Evolutionary conservation across 2,888 invertebrate species (phyloP), one percentile per base, ranked within the genome.

Genomic region (Branchipolynoe longqiensis): DNA sequence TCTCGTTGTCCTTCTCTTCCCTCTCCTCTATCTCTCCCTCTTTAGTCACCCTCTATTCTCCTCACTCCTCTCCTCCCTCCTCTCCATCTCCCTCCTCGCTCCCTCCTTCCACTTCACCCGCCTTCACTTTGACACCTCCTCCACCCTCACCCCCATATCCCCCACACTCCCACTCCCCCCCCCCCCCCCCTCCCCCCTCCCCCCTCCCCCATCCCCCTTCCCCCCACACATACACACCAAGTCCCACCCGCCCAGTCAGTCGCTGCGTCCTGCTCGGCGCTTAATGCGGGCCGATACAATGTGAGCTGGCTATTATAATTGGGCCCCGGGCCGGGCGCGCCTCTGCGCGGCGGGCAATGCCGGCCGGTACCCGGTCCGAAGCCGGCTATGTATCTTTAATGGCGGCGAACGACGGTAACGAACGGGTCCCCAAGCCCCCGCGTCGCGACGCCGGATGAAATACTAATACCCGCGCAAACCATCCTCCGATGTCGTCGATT

Each of bases 221-320:
- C 18, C 48, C 18, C 48, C 48, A n/a, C n/a, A n/a, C 36, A n/a
- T 22, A n/a, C 69, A 69, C 38, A 12, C 69, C 33, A 14, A 33
- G 36, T 25, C 8, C 12, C 8, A 22, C 25, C 78, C n/a, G 14
- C 73, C 41, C n/a, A n/a, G n/a, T n/a, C n/a, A n/a, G n/a, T n/a
- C n/a, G n/a, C n/a, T n/a, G n/a, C n/a, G 25, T 12, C 62, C 31
- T 0, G 78, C 6, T 33, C n/a, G 4, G 12, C 31, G 48, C 78
- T 48, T 31, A 54, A 31, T 48, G 28, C 28, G 38, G 48, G 28
- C 78, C 22, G 73, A 41, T 78, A 78, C 78, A 78, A 78, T 78
- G 78, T 78, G 78, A 78, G 78, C 54, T n/a, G n/a, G n/a, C n/a
- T 78, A 54, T 78, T 78, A 78, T 78, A 78, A 78, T 78, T 78